Percentiles rank a stretch among this genome's conserved stretches.
These are phyloP conservation scores for Microcaecilia unicolor DNA, from an alignment of 2,797 vertebrate species.

Conservation along the genomic window DNA sequence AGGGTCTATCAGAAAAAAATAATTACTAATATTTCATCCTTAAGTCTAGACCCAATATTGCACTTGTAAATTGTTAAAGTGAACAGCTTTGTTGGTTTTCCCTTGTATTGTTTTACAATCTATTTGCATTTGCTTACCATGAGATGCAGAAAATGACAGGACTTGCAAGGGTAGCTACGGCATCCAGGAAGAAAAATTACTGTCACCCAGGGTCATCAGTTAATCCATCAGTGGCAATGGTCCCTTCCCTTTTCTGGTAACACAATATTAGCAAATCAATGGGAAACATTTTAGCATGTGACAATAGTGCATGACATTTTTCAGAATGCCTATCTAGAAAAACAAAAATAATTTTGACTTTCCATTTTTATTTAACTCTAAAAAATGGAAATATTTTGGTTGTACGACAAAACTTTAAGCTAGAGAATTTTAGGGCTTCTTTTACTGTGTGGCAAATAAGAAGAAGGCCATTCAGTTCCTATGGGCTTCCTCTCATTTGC, in stretches of 20 bases:
- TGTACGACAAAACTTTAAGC: slow-evolving; percentile 61
- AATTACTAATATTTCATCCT: no score
- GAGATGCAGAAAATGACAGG: slow-evolving; percentile 95
- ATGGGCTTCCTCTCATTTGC: no score
- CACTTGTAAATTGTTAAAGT: slow-evolving; percentile 33
- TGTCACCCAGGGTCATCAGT: slow-evolving; percentile 85
- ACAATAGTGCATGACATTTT: slow-evolving; percentile 58
- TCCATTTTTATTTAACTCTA: slow-evolving; percentile 83
- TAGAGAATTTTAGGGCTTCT: no score
- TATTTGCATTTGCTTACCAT: slow-evolving; percentile 94
- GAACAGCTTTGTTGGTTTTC: slow-evolving; percentile 48
- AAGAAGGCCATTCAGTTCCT: no score
- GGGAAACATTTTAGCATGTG: slow-evolving; percentile 61
- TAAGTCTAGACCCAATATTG: no score
- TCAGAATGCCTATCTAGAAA: slow-evolving; percentile 79
- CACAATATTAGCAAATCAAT: slow-evolving; percentile 93
- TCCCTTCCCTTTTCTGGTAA: slow-evolving; percentile 85
- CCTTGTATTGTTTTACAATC: slow-evolving; percentile 59
- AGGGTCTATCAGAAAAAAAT: no score
- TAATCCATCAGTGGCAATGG: slow-evolving; percentile 95
- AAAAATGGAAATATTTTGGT: slow-evolving; percentile 64
- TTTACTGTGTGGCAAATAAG: no score
- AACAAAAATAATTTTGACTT: slow-evolving; percentile 70
- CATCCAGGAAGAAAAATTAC: slow-evolving; percentile 92
- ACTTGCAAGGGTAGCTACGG: slow-evolving; percentile 93